Evolutionary conservation across 2,797 vertebrate species (phyloP).

Genomic region (Triplophysa bombifrons): DNA sequence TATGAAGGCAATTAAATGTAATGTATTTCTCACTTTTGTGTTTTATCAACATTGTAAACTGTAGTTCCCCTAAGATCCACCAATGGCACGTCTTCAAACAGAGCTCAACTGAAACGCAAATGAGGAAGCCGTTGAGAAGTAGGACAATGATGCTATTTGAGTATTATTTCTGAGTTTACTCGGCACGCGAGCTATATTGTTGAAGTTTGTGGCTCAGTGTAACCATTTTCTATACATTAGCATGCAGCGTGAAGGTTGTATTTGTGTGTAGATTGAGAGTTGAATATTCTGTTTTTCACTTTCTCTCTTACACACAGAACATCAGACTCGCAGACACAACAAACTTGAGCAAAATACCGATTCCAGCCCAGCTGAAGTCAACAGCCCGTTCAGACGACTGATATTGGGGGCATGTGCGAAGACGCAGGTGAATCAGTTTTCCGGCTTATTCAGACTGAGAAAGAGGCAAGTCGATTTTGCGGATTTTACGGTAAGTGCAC

Average conservation of each 20-base stretch:
- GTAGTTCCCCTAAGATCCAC: neutral
- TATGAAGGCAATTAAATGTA: neutral
- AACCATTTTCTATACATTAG: conserved; percentile 17
- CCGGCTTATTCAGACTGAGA: conserved; percentile 62
- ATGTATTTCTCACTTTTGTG: neutral
- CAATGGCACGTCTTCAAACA: neutral
- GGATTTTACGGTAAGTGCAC: conserved; percentile 76
- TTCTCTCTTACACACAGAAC: neutral
- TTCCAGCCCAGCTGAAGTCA: conserved; percentile 11
- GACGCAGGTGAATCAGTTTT: conserved; percentile 52
- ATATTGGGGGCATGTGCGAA: conserved; percentile 53
- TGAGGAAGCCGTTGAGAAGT: neutral
- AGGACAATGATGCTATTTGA: neutral
- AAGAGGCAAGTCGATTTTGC: conserved; percentile 51
- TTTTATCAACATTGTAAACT: neutral
- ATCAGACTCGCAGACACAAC: conserved; percentile 19
- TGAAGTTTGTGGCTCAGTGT: neutral
- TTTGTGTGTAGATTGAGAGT: conserved; percentile 16
- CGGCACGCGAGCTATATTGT: neutral
- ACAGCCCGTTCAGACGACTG: neutral
- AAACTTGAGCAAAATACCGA: neutral
- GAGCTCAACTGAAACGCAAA: neutral
- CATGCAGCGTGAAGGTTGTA: neutral
- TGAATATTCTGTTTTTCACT: conserved; percentile 32
- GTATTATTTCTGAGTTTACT: neutral